Conservation (phyloP, 2,113 vertebrate species). For the Tauraco erythrolophus region DNA sequence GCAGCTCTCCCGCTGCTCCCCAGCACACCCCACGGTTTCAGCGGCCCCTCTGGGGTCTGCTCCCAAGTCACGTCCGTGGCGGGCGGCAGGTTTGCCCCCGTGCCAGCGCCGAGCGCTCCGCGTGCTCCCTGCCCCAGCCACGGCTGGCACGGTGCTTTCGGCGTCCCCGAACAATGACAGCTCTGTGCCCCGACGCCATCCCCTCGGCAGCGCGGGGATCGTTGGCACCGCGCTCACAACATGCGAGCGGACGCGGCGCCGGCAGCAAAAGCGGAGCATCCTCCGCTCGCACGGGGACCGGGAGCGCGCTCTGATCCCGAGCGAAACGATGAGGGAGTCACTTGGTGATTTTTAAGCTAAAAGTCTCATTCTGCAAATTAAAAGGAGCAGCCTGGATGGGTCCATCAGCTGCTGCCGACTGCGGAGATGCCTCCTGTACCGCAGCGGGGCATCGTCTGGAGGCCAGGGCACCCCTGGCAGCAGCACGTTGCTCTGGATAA, state of each 20-base stretch:
- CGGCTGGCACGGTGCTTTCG: background rate
- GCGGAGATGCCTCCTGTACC: accelerated
- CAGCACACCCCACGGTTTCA: background rate
- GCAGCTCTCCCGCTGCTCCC: background rate
- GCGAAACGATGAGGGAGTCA: accelerated
- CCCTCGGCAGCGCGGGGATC: background rate
- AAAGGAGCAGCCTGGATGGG: background rate
- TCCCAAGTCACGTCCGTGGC: accelerated
- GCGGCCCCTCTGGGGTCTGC: background rate
- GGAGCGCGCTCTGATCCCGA: accelerated
- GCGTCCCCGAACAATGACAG: background rate
- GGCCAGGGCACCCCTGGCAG: background rate
- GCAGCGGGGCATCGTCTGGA: accelerated
- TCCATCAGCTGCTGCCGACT: background rate
- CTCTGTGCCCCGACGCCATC: background rate
- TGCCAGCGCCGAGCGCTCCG: background rate
- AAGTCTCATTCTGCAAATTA: background rate
- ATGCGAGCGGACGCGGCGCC: background rate
- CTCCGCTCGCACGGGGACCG: accelerated
- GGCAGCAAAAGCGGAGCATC: background rate
- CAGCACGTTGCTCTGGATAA: background rate
- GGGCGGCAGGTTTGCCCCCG: background rate
- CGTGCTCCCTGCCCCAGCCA: background rate
- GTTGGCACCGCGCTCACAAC: accelerated
- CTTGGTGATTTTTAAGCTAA: background rate